Conservation (phyloP, 2,888 invertebrate genomes). For the Ochropacha duplaris region DNA sequence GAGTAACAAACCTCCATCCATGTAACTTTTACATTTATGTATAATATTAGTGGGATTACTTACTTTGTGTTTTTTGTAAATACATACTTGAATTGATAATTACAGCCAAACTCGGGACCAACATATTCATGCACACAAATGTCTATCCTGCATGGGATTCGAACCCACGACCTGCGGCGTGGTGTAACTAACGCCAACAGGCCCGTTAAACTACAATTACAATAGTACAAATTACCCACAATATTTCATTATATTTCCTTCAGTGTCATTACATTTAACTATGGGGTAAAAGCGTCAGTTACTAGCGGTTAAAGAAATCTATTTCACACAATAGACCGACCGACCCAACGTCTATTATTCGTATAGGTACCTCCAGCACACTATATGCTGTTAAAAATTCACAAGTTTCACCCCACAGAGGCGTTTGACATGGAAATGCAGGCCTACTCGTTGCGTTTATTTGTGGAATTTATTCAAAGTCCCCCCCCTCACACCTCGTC, state of each 20-base stretch:
- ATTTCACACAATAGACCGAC: slow-evolving; percentile 11
- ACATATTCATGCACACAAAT: too few species aligned
- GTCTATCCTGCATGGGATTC: too few species aligned
- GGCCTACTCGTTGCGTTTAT: slow-evolving; percentile 58
- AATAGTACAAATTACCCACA: not conserved
- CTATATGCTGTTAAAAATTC: slow-evolving; percentile 66
- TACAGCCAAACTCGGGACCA: too few species aligned
- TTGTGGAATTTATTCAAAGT: slow-evolving; percentile 66
- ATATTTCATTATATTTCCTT: not conserved
- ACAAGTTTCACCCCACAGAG: slow-evolving; percentile 39
- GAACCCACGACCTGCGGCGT: too few species aligned
- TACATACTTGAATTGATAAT: too few species aligned
- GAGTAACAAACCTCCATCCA: too few species aligned
- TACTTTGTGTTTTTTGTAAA: too few species aligned
- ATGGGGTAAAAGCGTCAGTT: slow-evolving; percentile 20
- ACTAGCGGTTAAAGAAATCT: slow-evolving; percentile 21
- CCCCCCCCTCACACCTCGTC: slow-evolving; percentile 20
- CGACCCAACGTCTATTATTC: not conserved
- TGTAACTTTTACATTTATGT: too few species aligned
- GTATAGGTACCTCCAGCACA: not conserved
- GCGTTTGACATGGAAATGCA: slow-evolving; percentile 79
- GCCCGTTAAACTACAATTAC: too few species aligned
- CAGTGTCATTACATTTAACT: not conserved
- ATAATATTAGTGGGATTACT: too few species aligned
- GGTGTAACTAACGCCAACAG: too few species aligned